phyloP scores from a whole-genome alignment of 2,113 vertebrate genomes.

The Eudorcas thomsonii region DNA sequence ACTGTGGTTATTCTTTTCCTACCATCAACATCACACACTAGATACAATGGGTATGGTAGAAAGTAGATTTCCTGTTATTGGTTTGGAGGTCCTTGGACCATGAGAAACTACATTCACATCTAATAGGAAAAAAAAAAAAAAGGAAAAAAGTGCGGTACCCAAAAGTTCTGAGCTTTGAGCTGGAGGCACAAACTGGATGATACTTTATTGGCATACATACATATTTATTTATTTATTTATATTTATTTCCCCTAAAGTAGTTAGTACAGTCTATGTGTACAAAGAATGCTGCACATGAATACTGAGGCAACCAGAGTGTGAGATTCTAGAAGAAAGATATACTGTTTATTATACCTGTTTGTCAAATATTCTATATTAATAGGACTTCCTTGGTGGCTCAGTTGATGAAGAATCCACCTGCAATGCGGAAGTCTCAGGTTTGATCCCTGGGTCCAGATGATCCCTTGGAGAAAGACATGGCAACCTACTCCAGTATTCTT shows the following conservation, averaged over 20 bases:
- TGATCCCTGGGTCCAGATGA: background rate
- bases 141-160: background rate
- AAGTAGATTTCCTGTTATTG: background rate
- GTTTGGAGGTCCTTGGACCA: background rate
- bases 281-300: background rate
- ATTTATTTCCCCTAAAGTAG: background rate
- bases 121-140: background rate
- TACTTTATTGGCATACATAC: too few species aligned
- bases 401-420: background rate
- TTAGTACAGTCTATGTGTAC: background rate
- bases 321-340: background rate
- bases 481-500: background rate
- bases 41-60: background rate
- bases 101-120: background rate
- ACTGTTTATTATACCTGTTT: background rate
- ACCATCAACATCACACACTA: background rate
- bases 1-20: background rate
- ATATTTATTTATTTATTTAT: too few species aligned
- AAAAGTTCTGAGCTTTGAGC: background rate
- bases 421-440: background rate
- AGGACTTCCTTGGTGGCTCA: background rate
- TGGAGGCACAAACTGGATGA: background rate
- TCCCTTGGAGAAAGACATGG: background rate
- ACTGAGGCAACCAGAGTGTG: background rate
- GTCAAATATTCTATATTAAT: background rate